phyloP scores from a whole-genome alignment of 64 coral and sea anemone species.

The Catalaphyllia jardinei region DNA sequence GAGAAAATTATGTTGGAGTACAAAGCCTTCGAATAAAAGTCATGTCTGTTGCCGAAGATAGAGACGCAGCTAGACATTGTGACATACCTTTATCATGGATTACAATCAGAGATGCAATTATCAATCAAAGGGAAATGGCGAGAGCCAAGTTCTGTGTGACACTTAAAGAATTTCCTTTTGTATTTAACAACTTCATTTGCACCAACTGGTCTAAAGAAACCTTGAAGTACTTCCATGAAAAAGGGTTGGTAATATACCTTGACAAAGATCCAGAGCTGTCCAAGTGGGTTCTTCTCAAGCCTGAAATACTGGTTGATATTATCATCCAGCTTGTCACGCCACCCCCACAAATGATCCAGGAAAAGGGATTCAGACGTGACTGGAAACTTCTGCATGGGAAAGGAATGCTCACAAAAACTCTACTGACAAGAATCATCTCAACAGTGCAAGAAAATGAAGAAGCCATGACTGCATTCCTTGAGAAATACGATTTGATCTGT shows the following conservation, averaged over 20 bases:
- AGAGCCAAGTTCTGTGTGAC: constrained; percentile 9
- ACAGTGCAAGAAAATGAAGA: constrained; percentile 24
- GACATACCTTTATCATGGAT: constrained; percentile 70
- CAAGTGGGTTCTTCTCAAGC: constrained; percentile 71
- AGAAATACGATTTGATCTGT: constrained; percentile 50
- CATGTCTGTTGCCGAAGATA: constrained; percentile 30
- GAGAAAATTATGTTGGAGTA: constrained; percentile 34
- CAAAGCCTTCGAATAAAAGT: constrained; percentile 24
- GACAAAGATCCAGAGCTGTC: constrained; percentile 41
- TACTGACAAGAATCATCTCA: constrained; percentile 8
- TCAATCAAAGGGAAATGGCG: background rate
- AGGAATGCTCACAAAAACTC: constrained; percentile 41
- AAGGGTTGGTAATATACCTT: constrained; percentile 68
- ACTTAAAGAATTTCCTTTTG: constrained; percentile 36
- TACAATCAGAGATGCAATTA: constrained; percentile 63
- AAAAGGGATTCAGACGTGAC: constrained; percentile 54
- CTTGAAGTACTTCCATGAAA: constrained; percentile 72
- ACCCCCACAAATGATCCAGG: background rate
- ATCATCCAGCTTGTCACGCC: constrained; percentile 38
- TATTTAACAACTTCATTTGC: constrained; percentile 3
- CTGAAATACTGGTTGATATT: constrained; percentile 33
- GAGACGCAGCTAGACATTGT: background rate
- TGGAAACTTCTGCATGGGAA: constrained; percentile 12
- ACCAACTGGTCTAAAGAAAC: constrained; percentile 38
- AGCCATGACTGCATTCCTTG: constrained; percentile 42